Base-by-base conservation (phyloP, 2,113 vertebrate genomes). In the Centropus unirufus region DNA sequence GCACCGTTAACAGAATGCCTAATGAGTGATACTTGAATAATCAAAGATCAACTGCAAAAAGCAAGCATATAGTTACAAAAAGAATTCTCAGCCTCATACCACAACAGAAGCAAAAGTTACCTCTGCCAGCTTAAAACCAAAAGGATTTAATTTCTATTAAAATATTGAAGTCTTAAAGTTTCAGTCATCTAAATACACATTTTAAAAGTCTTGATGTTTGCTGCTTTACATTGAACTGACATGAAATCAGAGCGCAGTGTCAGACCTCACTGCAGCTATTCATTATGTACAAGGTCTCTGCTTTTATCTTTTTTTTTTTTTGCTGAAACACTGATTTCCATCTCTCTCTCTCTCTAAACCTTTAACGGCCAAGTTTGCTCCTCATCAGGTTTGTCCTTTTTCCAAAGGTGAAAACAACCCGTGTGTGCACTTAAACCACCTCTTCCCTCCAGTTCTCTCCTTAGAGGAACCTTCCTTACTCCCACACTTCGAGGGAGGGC, bases 91-190 rank as follows among this genome's bases (percentile, higher is more conserved):
- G 86, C 88, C 92, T 79, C 92, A 94, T 69, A 83, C 80, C 92
- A 89, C 76, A 93, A 93, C 16, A 39, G 91, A 96, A 97, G 96
- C 94, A 91, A 85, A 94, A 94, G 84, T 84, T 42, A 96, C 89
- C 91, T 93, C 92, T 92, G 93, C 92, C 96, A 97, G 92, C 88
- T 78, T 95, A 95, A 96, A 97, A 87, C 89, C 95, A 94, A 54
- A 26, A 95, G 81, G 68, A 95, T 80, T 93, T 57, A 46, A 89
- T 96, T 94, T 82, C 96, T 91, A 94, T 94, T 95, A 97, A 97
- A 97, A 93, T 92, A 95, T 62, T 92, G 83, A 94, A 89, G 91
- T 94, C 93, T 97, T 97, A 83, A 93, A 85, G 89, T 91, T 87
- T 96, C 83, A 94, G 93, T 97, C 87, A 96, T 88, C 95, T 95